These are phyloP conservation scores for Hydrolagus affinis DNA, from an alignment of 2,113 vertebrate species.

Conservation along the genomic window DNA sequence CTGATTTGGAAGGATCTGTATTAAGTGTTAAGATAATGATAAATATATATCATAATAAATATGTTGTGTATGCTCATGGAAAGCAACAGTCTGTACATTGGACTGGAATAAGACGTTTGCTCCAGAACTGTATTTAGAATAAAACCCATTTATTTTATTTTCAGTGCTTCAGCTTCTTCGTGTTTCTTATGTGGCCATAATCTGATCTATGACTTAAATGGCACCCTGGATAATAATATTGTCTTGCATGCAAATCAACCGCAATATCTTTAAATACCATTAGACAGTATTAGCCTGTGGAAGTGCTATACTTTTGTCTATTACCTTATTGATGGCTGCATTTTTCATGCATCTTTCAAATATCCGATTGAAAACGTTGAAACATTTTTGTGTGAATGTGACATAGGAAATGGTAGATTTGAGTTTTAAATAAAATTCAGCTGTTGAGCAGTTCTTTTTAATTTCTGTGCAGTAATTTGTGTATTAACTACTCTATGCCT, in stretches of 20 bases:
- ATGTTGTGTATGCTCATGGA: too few species aligned
- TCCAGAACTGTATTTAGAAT: background rate
- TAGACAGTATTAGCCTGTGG: background rate
- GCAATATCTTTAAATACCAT: background rate
- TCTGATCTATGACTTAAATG: background rate
- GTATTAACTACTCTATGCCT: background rate
- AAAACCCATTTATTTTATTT: background rate
- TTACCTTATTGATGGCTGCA: background rate
- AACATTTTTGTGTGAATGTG: background rate
- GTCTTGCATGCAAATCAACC: background rate
- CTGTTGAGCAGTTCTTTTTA: background rate
- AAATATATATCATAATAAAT: too few species aligned
- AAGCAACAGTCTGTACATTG: background rate
- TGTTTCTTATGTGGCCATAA: background rate
- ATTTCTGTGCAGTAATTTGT: conserved; percentile 7
- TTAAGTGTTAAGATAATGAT: too few species aligned
- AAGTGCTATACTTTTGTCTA: background rate
- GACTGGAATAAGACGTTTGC: background rate
- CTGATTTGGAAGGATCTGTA: too few species aligned
- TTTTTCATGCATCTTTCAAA: background rate
- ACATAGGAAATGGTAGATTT: background rate
- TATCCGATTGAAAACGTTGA: background rate
- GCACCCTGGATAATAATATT: background rate
- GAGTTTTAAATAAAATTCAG: background rate
- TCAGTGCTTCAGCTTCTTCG: background rate